Conservation (phyloP, 2,113 vertebrate species). For the Otocyon megalotis region DNA sequence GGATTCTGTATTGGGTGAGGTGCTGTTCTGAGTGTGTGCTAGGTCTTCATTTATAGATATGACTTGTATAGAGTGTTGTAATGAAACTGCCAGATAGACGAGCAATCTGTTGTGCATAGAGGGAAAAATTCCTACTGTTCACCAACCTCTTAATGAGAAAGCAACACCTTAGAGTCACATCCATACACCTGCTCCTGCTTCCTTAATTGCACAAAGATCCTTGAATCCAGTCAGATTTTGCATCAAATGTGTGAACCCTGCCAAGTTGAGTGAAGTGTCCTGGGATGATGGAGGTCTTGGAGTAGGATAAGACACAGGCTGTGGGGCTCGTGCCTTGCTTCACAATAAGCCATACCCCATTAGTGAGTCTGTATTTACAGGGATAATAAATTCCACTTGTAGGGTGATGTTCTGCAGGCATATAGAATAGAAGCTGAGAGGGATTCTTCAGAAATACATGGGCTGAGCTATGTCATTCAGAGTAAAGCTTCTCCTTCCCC, state of each 20-base stretch:
- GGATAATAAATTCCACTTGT: neutral
- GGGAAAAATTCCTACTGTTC: neutral
- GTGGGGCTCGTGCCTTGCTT: neutral
- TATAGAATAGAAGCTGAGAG: neutral
- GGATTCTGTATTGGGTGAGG: neutral
- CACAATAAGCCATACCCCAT: neutral
- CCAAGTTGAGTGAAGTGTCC: neutral
- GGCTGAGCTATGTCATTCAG: neutral
- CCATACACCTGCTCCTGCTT: neutral
- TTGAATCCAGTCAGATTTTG: neutral
- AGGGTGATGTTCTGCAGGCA: neutral
- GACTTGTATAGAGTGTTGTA: neutral
- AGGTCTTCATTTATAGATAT: neutral
- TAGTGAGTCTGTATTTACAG: neutral
- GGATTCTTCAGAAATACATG: neutral
- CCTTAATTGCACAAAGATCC: neutral
- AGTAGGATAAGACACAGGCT: neutral
- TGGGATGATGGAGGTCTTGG: neutral
- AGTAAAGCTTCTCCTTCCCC: neutral
- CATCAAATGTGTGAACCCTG: neutral
- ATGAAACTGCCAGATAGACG: neutral
- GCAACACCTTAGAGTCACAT: neutral
- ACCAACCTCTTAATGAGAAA: neutral
- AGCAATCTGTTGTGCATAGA: accelerated
- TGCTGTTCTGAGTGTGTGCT: neutral